phyloP scores from a whole-genome alignment of 2,797 vertebrate genomes.

The Corythornis leucogaster region DNA sequence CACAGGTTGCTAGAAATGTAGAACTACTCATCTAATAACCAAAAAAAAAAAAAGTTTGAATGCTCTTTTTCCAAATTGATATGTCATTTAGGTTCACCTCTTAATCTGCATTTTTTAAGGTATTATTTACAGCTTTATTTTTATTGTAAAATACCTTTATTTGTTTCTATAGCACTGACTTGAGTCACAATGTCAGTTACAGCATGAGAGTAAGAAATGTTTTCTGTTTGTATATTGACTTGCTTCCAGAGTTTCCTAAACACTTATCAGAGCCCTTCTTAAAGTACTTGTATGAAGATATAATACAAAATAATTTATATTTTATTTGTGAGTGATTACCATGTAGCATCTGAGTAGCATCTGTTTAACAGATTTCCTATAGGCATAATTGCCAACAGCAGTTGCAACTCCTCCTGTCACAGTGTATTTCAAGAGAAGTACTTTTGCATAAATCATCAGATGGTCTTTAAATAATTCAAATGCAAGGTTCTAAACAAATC shows the following conservation, averaged over 20 bases:
- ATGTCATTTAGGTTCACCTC: background rate
- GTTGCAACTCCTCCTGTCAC: background rate
- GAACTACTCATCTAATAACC: background rate
- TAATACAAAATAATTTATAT: background rate
- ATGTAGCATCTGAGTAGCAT: background rate
- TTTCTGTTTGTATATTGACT: background rate
- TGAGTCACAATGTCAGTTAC: background rate
- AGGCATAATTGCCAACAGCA: background rate
- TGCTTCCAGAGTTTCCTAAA: background rate
- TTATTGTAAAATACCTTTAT: background rate
- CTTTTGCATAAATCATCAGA: constrained; percentile 23
- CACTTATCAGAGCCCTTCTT: background rate
- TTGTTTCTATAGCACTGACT: background rate
- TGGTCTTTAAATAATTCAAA: constrained; percentile 13
- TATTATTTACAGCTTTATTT: background rate
- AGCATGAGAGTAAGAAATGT: constrained; percentile 46
- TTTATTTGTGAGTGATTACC: background rate
- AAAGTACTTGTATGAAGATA: background rate
- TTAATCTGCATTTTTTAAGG: background rate
- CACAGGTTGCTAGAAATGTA: background rate
- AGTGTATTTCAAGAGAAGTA: background rate
- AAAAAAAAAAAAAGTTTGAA: background rate
- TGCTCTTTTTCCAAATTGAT: background rate
- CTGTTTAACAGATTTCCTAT: background rate
- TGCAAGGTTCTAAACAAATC: background rate